A percentile compares a stretch with the other conserved stretches of the same genome.
phyloP scores from a whole-genome alignment of 1,140 invertebrate genomes.

The Drosophila tristis region DNA sequence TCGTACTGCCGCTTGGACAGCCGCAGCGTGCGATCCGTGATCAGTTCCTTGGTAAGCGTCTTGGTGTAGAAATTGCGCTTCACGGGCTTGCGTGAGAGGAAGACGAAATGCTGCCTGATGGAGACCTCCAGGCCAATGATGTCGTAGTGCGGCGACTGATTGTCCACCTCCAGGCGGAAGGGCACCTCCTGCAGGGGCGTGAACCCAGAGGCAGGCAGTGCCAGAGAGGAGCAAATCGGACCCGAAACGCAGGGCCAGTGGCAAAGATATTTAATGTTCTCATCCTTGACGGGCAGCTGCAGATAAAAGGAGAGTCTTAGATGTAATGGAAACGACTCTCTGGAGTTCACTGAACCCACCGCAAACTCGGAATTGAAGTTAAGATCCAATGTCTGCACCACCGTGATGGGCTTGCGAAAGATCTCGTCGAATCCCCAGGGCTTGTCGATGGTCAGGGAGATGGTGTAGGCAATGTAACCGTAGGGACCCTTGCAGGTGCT shows the following conservation, averaged over 20 bases:
- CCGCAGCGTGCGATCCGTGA: conserved; percentile 70
- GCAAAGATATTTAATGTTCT: conserved; percentile 80
- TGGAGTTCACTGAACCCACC: conserved; percentile 45
- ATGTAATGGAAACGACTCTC: not conserved
- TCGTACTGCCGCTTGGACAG: conserved; percentile 75
- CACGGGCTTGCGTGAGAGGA: conserved; percentile 74
- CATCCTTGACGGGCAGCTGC: conserved; percentile 73
- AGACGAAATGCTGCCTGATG: conserved; percentile 78
- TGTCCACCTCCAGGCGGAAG: conserved; percentile 74
- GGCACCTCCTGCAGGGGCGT: conserved; percentile 73
- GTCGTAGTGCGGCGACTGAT: conserved; percentile 80
- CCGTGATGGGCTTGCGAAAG: conserved; percentile 89
- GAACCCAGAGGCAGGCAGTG: conserved; percentile 72
- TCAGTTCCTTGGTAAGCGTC: conserved; percentile 59
- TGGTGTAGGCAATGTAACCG: conserved; percentile 88
- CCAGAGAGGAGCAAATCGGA: conserved; percentile 65
- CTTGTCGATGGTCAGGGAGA: conserved; percentile 89
- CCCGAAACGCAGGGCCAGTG: conserved; percentile 80
- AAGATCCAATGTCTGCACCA: conserved; percentile 89
- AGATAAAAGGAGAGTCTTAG: not conserved
- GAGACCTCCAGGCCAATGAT: conserved; percentile 70
- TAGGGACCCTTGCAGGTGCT: conserved; percentile 90
- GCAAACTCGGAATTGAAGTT: conserved; percentile 86
- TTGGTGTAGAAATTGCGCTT: conserved; percentile 78
- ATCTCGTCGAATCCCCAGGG: conserved; percentile 91